These are phyloP conservation scores for Murina feae DNA, from an alignment of 2,113 vertebrate genomes.

Conservation along the genomic window DNA sequence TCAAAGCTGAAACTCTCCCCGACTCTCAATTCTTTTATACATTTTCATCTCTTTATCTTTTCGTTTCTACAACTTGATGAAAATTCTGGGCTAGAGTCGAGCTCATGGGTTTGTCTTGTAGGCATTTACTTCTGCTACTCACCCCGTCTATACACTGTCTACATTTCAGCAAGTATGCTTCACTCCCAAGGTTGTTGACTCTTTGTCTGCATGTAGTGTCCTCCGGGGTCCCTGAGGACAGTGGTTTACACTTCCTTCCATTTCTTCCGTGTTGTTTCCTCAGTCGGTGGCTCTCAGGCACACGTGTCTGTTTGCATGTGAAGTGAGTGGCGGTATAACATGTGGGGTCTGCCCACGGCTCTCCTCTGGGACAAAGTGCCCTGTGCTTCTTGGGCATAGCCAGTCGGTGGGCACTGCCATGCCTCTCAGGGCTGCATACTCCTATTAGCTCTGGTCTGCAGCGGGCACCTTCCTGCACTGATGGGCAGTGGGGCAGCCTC, in stretches of 20 bases:
- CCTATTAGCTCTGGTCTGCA: background rate
- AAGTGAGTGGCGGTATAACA: fast-evolving
- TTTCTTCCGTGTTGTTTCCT: background rate
- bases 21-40: background rate
- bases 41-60: background rate
- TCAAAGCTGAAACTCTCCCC: background rate
- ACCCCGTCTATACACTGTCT: background rate
- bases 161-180: background rate
- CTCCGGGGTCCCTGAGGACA: background rate
- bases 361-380: background rate
- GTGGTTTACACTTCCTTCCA: background rate
- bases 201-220: background rate
- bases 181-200: background rate
- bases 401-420: background rate
- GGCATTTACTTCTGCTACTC: background rate
- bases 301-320: fast-evolving
- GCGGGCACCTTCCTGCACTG: background rate
- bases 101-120: background rate
- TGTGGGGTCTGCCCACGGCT: fast-evolving
- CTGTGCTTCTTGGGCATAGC: background rate
- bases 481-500: fast-evolving
- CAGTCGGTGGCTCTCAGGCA: background rate
- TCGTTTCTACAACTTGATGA: background rate
- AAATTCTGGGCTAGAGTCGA: background rate
- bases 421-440: background rate